Conservation (phyloP, 2,797 vertebrate genomes). For the Dicrostonyx torquatus region DNA sequence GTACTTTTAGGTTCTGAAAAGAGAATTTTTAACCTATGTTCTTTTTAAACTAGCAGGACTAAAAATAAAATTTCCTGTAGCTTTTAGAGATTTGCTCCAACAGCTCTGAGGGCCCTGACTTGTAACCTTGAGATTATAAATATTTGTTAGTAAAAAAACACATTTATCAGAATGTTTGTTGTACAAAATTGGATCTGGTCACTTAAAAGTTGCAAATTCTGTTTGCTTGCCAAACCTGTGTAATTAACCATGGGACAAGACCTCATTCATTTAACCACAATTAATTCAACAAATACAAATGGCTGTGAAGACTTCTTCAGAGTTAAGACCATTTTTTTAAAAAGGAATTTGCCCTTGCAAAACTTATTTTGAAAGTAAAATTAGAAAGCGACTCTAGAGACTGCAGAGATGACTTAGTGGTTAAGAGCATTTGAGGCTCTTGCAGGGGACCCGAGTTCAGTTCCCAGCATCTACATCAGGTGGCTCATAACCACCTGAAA, state of each 20-base stretch:
- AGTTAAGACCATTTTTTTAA: constrained; percentile 51
- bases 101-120: constrained; percentile 59
- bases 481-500: neutral
- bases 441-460: neutral
- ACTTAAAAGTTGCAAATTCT: constrained; percentile 62
- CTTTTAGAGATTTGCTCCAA: constrained; percentile 52
- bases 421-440: neutral
- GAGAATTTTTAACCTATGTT: neutral
- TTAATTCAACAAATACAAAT: constrained; percentile 73
- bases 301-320: neutral
- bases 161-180: constrained; percentile 69
- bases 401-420: neutral
- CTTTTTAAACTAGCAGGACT: constrained; percentile 28
- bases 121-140: constrained; percentile 67
- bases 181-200: constrained; percentile 46
- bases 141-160: constrained; percentile 67
- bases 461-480: neutral
- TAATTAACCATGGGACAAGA: constrained; percentile 65
- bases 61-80: neutral
- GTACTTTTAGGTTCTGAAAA: neutral
- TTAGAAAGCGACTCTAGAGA: constrained; percentile 5
- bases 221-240: constrained; percentile 70
- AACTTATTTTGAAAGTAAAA: constrained; percentile 65
- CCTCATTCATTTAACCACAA: constrained; percentile 63
- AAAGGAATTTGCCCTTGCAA: constrained; percentile 61